Conservation (phyloP, 2,888 invertebrate species). For the Drosophila ezoana region DNA sequence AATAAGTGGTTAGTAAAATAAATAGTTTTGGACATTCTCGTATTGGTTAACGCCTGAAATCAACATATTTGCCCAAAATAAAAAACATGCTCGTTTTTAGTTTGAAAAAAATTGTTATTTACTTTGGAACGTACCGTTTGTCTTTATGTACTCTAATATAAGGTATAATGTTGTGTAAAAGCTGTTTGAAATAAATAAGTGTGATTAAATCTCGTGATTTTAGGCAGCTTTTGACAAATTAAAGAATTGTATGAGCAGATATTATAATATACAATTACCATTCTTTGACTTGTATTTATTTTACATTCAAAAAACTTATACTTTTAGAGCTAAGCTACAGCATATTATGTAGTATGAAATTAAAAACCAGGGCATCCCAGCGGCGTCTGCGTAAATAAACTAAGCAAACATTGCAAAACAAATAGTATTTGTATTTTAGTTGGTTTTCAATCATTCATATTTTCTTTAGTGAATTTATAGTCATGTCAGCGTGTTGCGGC, state of each 20-base stretch:
- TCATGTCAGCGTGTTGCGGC: slow-evolving; percentile 44
- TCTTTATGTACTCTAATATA: neutral
- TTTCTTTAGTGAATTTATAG: slow-evolving; percentile 31
- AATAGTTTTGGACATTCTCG: neutral
- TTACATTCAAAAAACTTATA: slow-evolving; percentile 69
- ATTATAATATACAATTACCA: slow-evolving; percentile 31
- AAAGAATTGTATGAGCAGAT: slow-evolving; percentile 4
- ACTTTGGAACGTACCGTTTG: slow-evolving; percentile 21
- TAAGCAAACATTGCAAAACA: slow-evolving; percentile 52
- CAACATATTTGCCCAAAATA: neutral
- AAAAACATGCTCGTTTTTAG: neutral
- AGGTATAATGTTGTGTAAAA: neutral
- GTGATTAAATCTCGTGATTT: neutral
- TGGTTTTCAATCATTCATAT: slow-evolving; percentile 13
- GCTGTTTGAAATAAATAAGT: neutral
- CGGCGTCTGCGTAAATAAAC: slow-evolving; percentile 62
- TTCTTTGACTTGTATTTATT: slow-evolving; percentile 69
- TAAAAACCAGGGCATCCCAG: slow-evolving; percentile 49
- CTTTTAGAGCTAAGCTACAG: slow-evolving; percentile 75
- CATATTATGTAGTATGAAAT: slow-evolving; percentile 66
- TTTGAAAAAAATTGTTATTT: slow-evolving; percentile 19
- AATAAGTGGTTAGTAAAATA: neutral
- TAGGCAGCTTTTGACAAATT: slow-evolving; percentile 8
- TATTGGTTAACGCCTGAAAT: neutral
- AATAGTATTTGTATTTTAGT: slow-evolving; percentile 15